A percentile compares a stretch with the other conserved stretches of the same genome.
Evolutionary conservation across 1,140 invertebrate genomes (phyloP).

Genomic region (Zaprionus africanus): DNA sequence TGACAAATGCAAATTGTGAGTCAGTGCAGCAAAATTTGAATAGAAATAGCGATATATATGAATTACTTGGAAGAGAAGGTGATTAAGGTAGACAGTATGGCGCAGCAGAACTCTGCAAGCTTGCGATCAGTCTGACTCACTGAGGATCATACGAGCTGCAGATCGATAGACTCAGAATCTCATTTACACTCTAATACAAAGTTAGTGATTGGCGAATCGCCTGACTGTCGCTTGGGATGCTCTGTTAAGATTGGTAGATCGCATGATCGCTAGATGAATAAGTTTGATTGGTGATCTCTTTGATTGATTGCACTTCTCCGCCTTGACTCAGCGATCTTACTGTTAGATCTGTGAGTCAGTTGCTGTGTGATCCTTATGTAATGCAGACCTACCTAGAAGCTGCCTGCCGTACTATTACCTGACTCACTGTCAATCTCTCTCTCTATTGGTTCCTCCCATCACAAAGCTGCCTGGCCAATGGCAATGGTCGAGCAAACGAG

Average conservation of each 20-base stretch:
- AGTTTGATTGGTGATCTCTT: background rate
- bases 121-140: background rate
- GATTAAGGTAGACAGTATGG: background rate
- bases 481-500: constrained; percentile 35
- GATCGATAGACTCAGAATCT: background rate
- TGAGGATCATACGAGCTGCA: background rate
- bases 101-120: background rate
- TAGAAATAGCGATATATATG: background rate
- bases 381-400: constrained; percentile 7
- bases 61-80: background rate
- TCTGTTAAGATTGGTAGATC: background rate
- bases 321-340: background rate
- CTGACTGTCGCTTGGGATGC: background rate
- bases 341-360: background rate
- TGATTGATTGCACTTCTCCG: background rate
- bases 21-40: constrained; percentile 8
- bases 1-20: constrained; percentile 12
- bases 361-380: constrained; percentile 4
- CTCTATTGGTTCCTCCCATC: constrained; percentile 35
- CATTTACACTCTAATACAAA: background rate
- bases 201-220: too few relatives aligned
- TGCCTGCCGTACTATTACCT: background rate
- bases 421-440: constrained; percentile 10
- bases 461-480: constrained; percentile 26
- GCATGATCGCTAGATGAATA: background rate